Evolutionary conservation across 2,888 invertebrate species (phyloP), one percentile per base, ranked within the genome.

Genomic region (Drosophila aldrichi): DNA sequence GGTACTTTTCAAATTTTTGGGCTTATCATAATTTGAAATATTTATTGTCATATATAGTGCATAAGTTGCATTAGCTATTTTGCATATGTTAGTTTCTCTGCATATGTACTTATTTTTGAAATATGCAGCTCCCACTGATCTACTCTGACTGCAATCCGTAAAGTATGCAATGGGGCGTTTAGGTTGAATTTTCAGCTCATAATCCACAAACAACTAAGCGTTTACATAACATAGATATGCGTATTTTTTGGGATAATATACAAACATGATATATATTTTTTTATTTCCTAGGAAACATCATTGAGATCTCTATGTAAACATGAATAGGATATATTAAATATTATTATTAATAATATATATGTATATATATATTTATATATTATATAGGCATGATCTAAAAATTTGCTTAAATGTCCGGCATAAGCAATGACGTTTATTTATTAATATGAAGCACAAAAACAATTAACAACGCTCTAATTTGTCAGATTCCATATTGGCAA

Each of bases 381-480:
- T 22, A 22, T 22, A 4, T 18, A 18, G 18, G 41, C 9, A 18
- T 22, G 7, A 7, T 22, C 14, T 20, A 5, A n/a, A n/a, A 16
- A 22, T n/a, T n/a, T 25, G 25, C 1, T 22, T 25, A 46, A 9
- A 16, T 16, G 2, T 29, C 29, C 2, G 2, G 25, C 9, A 4
- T 6, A 25, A 29, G 1, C 9, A 9, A 16, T 29, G 29, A n/a
- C 25, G 9, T 48, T 29, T 16, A 9, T 16, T 46, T 8, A 29
- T 48, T n/a, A 9, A 48, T 29, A n/a, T 16, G n/a, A 10, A 8
- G n/a, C 25, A 48, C 10, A 44, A 44, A 49, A 49, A 32, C 48
- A 49, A 49, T 49, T 49, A 49, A 49, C 32, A 49, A 12, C 12
- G 5, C 48, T 18, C 48, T 49, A 49, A 49, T 49, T 49, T 18